phyloP scores from a whole-genome alignment of 2,113 vertebrate species.

The Tragelaphus imberbis region DNA sequence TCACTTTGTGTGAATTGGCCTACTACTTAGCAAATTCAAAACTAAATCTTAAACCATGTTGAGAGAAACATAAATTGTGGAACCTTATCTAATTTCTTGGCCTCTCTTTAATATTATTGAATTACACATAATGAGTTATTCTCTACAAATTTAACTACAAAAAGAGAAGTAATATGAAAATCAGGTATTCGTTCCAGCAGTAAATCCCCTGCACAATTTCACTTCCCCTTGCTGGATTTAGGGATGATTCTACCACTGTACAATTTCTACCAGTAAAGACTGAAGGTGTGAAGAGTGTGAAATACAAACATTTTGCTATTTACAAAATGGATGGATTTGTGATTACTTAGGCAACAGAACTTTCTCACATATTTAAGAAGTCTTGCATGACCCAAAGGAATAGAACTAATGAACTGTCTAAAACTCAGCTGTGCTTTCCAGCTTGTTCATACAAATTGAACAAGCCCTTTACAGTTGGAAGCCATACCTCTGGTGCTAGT shows the following conservation, averaged over 20 bases:
- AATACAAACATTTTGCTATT: constrained; percentile 1
- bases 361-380: constrained; percentile 22
- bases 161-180: constrained; percentile 19
- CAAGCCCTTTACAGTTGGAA: constrained; percentile 12
- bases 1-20: not conserved
- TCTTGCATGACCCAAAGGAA: not conserved
- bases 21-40: not conserved
- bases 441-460: constrained; percentile 20
- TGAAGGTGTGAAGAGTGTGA: not conserved
- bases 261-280: not conserved
- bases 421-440: constrained; percentile 42
- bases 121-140: not conserved
- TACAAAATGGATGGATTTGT: not conserved
- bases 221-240: not conserved
- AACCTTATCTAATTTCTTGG: not conserved
- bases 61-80: not conserved
- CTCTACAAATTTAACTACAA: constrained; percentile 14
- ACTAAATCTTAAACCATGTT: constrained; percentile 7
- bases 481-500: not conserved
- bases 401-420: constrained; percentile 29
- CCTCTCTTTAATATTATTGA: not conserved
- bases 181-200: not conserved
- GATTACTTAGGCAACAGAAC: not conserved
- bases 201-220: not conserved
- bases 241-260: not conserved